phyloP scores from a whole-genome alignment of 2,888 invertebrate genomes.

The Chrysina gloriosa region DNA sequence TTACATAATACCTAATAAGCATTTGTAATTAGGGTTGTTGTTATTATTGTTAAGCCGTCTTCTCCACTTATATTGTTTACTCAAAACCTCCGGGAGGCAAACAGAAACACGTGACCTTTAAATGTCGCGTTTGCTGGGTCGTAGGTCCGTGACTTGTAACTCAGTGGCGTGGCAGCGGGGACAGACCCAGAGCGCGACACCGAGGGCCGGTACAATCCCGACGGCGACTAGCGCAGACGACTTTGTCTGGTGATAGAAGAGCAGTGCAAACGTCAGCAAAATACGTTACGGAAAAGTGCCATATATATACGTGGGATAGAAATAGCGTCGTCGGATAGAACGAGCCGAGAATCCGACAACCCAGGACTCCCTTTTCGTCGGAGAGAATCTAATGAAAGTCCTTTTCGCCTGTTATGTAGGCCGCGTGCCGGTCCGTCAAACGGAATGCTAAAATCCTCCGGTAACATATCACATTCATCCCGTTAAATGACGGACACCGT shows the following conservation, averaged over 20 bases:
- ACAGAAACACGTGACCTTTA: conserved; percentile 55
- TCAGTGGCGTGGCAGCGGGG: conserved; percentile 8
- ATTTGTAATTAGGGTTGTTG: background rate
- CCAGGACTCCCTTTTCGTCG: conserved; percentile 36
- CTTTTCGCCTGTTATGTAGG: conserved; percentile 51
- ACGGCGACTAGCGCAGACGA: conserved; percentile 5
- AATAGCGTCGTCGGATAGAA: conserved; percentile 1
- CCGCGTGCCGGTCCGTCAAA: conserved; percentile 52
- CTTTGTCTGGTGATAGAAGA: conserved; percentile 12
- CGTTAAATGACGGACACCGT: conserved; percentile 53
- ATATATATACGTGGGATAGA: conserved; percentile 16
- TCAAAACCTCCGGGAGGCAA: conserved; percentile 29
- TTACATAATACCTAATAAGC: conserved; percentile 10
- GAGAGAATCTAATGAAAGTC: conserved; percentile 52
- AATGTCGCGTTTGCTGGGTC: conserved; percentile 54
- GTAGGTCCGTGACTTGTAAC: conserved; percentile 35
- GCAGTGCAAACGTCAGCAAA: conserved; percentile 41
- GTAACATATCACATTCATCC: conserved; percentile 57
- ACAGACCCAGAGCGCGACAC: conserved; percentile 22
- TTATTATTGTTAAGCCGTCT: conserved; percentile 2
- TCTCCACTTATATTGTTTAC: conserved; percentile 17
- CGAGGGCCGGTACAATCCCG: too few relatives aligned
- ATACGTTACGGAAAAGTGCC: conserved; percentile 30
- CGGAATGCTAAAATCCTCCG: conserved; percentile 55
- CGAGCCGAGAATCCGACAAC: conserved; percentile 23